Conservation (phyloP, 2,113 vertebrate genomes). For the Nettapus auritus region DNA sequence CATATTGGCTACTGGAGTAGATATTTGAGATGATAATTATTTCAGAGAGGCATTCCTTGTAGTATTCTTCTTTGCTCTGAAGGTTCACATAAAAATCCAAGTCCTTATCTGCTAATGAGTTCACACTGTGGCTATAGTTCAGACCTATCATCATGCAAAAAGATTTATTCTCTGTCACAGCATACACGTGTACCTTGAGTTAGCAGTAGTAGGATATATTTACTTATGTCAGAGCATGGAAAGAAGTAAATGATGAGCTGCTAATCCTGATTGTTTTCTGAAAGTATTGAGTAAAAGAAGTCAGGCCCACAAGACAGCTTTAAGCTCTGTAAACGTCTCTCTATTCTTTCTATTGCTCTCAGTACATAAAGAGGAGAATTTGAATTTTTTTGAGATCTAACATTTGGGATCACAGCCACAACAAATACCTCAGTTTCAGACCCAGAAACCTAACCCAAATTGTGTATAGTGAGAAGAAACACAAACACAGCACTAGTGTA, state of each 20-base stretch:
- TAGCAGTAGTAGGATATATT: neutral
- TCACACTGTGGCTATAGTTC: neutral
- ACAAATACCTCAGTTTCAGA: slow-evolving; percentile 21
- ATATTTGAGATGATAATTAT: neutral
- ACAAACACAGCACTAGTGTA: neutral
- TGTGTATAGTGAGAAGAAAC: neutral
- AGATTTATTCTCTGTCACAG: neutral
- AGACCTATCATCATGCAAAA: neutral
- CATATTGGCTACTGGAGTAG: neutral
- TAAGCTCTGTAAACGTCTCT: neutral
- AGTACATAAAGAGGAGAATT: neutral
- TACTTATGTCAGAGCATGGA: neutral
- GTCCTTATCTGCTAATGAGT: neutral
- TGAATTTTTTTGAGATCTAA: neutral
- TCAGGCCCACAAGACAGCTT: neutral
- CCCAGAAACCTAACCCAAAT: neutral
- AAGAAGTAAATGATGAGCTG: neutral
- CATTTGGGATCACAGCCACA: neutral
- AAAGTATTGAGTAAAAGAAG: neutral
- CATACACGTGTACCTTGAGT: neutral
- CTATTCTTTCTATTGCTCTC: neutral
- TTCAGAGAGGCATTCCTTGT: neutral
- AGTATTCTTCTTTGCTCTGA: neutral
- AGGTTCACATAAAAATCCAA: neutral
- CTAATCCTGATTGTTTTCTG: neutral